Evolutionary conservation across 2,797 vertebrate species (phyloP), one percentile per base, ranked within the genome.

Genomic region (Clarias laeviceps): DNA sequence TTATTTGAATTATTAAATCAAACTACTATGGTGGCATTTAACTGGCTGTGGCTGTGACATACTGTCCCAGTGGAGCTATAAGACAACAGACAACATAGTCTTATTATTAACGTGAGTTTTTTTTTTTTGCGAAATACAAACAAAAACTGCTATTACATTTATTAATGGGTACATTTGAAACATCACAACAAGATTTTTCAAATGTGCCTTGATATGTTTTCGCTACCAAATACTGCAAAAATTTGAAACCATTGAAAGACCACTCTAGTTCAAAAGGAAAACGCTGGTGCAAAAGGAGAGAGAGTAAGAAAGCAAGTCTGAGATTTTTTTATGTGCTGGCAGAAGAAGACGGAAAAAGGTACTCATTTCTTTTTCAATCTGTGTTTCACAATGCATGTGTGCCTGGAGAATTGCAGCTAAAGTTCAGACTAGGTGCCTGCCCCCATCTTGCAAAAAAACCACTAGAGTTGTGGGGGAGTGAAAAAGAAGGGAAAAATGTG

Each of bases 331-430:
- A 82, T 80, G 80, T 84, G 84, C 83, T 87, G 82, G 84, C 74
- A 72, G 62, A 65, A 85, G 77, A 76, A 77, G 82, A 84, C 79
- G 62, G 83, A 78, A 73, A 89, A 88, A 85, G 74, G 84, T 88
- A 83, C 88, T 91, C 88, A 91, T 90, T 89, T 90, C 87, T 87
- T 88, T 89, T 90, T 88, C 88, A 92, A 89, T 90, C 88, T 88
- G 83, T 88, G 87, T 89, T 90, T 88, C 87, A 91, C 89, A 89
- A 34, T 72, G 87, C 89, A 89, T 84, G 88, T 88, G 87, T 87
- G 87, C 82, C 88, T 84, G 85, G 90, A 91, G 89, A 91, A 90
- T 88, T 87, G 89, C 86, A 88, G 89, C 87, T 86, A 89, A 90
- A 88, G 87, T 90, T 91, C 89, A 91, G 87, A 86, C 72, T 82